These are phyloP conservation scores for Climacteris rufus DNA, from an alignment of 2,113 vertebrate genomes.

Conservation along the genomic window DNA sequence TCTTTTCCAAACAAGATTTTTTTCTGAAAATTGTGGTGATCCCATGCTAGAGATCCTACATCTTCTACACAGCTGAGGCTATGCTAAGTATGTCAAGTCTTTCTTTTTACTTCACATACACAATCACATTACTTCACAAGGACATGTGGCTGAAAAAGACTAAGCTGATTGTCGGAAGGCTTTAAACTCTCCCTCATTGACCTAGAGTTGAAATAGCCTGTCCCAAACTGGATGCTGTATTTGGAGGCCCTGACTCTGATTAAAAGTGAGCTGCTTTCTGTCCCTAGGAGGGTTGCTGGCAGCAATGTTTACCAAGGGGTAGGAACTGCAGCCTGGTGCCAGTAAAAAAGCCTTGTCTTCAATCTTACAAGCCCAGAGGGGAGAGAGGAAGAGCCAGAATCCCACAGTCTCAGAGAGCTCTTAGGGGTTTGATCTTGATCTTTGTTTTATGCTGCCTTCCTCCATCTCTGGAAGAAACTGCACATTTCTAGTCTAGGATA, in stretches of 20 bases:
- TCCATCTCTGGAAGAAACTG: background rate
- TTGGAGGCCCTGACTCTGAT: slow-evolving; percentile 1
- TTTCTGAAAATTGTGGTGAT: background rate
- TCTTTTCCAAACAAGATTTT: background rate
- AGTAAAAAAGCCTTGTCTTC: background rate
- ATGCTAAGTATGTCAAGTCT: background rate
- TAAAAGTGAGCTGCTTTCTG: background rate
- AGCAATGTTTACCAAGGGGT: background rate
- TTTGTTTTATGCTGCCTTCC: background rate
- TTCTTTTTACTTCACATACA: background rate
- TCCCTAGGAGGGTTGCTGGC: background rate
- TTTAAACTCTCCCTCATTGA: background rate
- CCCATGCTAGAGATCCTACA: background rate
- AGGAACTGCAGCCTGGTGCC: background rate
- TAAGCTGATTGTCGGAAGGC: background rate
- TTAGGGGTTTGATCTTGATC: background rate
- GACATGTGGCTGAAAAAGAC: background rate
- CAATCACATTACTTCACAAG: background rate
- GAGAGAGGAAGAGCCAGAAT: background rate
- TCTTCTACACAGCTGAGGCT: background rate
- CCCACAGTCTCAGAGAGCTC: background rate
- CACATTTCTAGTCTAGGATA: background rate
- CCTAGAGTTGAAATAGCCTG: background rate
- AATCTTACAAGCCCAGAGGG: background rate
- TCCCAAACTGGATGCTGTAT: background rate